A percentile compares a stretch with the other conserved stretches of the same genome.
Evolutionary conservation across 2,113 vertebrate species (phyloP).

Genomic region (Lepisosteus oculatus): DNA sequence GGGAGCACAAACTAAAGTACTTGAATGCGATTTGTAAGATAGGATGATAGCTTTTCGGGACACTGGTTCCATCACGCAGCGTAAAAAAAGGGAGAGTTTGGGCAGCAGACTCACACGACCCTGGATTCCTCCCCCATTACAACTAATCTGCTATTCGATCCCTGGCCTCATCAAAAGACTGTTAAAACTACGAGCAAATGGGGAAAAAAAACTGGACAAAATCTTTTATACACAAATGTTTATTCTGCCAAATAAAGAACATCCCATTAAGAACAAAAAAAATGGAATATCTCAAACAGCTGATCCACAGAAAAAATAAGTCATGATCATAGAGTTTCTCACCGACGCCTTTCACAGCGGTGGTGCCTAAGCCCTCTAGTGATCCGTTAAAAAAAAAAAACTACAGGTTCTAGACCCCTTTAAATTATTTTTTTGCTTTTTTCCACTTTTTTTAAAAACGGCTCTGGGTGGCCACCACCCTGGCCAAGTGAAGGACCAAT

Average conservation of each 20-base stretch:
- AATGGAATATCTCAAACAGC: conserved; percentile 67
- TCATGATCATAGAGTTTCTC: conserved; percentile 28
- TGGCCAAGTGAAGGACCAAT: conserved; percentile 22
- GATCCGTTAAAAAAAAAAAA: conserved; percentile 36
- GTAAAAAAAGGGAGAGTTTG: no score
- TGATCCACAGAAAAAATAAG: conserved; percentile 58
- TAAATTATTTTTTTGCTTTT: conserved; percentile 14
- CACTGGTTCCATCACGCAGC: no score
- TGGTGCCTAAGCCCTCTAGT: conserved; percentile 23
- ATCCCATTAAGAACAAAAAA: conserved; percentile 82
- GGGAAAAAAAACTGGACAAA: neutral
- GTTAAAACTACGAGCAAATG: neutral
- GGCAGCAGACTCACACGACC: no score
- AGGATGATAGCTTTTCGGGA: no score
- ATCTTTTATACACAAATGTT: conserved; percentile 96
- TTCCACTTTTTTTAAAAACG: conserved; percentile 36
- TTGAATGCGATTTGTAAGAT: no score
- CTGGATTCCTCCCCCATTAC: no score
- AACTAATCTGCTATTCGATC: no score
- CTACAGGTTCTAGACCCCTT: conserved; percentile 46
- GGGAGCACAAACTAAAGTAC: no score
- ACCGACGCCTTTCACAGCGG: conserved; percentile 28
- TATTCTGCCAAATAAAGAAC: conserved; percentile 92
- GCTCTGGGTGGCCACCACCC: conserved; percentile 23
- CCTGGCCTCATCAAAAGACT: neutral